Evolutionary conservation across 2,888 invertebrate species (phyloP).

Genomic region (Spatulosminthurus flaviceps): DNA sequence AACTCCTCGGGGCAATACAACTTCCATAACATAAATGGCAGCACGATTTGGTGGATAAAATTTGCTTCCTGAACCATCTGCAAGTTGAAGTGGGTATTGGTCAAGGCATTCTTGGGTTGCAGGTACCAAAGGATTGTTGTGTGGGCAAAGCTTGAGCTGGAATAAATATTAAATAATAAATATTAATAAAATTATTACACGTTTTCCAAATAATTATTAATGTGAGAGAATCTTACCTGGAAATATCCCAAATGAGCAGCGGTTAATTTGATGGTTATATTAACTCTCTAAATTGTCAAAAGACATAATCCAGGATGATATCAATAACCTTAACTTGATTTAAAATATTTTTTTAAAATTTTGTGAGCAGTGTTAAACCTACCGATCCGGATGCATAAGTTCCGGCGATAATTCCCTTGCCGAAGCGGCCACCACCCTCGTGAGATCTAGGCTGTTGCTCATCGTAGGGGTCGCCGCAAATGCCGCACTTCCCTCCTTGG

Average conservation of each 20-base stretch:
- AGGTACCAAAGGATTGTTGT: conserved; percentile 63
- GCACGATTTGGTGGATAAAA: conserved; percentile 2
- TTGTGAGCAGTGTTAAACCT: background rate
- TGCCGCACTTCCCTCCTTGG: conserved; percentile 67
- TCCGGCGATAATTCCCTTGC: conserved; percentile 63
- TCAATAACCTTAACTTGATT: conserved; percentile 15
- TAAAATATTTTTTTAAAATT: background rate
- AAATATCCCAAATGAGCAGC: conserved; percentile 55
- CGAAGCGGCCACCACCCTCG: conserved; percentile 65
- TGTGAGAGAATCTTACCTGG: conserved; percentile 27
- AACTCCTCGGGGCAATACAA: conserved; percentile 27
- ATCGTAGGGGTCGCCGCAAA: conserved; percentile 67
- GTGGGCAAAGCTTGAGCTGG: conserved; percentile 65
- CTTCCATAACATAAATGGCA: background rate
- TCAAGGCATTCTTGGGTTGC: conserved; percentile 65
- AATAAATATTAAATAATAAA: conserved; percentile 54
- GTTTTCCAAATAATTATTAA: no score
- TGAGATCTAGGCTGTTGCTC: conserved; percentile 63
- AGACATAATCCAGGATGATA: background rate
- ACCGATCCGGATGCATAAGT: conserved; percentile 58
- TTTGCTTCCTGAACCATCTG: conserved; percentile 62
- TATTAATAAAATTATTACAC: background rate
- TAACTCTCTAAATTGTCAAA: conserved; percentile 11
- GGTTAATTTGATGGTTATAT: conserved; percentile 56
- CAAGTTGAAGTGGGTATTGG: conserved; percentile 63